These are phyloP conservation scores for Berghia stephanieae DNA, from an alignment of 1,140 invertebrate species.

Conservation along the genomic window DNA sequence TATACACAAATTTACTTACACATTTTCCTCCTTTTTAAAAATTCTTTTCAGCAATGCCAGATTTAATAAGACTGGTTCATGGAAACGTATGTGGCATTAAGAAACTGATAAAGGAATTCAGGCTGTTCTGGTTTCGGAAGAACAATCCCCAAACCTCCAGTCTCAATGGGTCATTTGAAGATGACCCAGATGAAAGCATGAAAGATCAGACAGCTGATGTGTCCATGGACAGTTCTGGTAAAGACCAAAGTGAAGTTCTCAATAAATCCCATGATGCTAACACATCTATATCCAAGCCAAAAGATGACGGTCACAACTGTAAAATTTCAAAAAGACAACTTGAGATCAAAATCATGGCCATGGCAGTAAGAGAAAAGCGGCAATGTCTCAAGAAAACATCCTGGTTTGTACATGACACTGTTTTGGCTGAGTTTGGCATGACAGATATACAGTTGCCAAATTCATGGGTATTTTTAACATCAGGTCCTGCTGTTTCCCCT, in stretches of 20 bases:
- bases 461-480: conserved; percentile 24
- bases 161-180: conserved; percentile 8
- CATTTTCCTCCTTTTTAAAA: conserved; percentile 19
- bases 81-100: conserved; percentile 73
- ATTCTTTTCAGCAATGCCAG: conserved; percentile 69
- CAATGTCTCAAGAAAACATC: conserved; percentile 70
- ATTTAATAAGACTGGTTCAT: conserved; percentile 77
- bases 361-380: conserved; percentile 72
- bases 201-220: conserved; percentile 25
- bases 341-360: conserved; percentile 60
- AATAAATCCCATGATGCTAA: conserved; percentile 13
- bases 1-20: no score
- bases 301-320: conserved; percentile 32
- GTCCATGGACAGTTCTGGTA: background rate
- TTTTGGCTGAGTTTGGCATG: conserved; percentile 71
- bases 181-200: conserved; percentile 40
- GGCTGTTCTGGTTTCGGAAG: conserved; percentile 71
- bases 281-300: background rate
- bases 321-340: conserved; percentile 63
- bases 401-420: conserved; percentile 76
- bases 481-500: background rate
- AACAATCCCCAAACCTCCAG: conserved; percentile 65
- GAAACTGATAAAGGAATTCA: conserved; percentile 75
- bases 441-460: conserved; percentile 62
- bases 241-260: background rate